A percentile compares a stretch with the other conserved stretches of the same genome.
Evolutionary conservation across 2,113 vertebrate genomes (phyloP).

Genomic region (Todiramphus saurophagus): DNA sequence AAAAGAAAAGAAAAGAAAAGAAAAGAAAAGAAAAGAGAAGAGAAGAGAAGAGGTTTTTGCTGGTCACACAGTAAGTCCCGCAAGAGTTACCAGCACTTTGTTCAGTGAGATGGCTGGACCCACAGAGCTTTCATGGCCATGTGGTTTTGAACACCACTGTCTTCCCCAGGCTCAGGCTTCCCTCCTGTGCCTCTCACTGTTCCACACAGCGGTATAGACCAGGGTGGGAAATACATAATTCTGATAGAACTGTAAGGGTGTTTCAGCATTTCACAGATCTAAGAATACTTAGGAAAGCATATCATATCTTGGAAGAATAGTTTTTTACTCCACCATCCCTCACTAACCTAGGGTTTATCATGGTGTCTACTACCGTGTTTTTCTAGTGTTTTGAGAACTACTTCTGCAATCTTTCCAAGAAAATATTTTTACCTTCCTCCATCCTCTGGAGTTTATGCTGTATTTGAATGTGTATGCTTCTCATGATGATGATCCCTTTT

Average conservation of each 20-base stretch:
- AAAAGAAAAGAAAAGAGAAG: neutral
- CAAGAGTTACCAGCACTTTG: neutral
- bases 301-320: neutral
- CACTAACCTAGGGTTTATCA: neutral
- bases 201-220: neutral
- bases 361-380: neutral
- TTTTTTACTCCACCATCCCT: neutral
- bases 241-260: neutral
- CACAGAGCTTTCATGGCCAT: neutral
- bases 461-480: neutral
- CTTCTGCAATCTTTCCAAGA: neutral
- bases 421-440: neutral
- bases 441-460: neutral
- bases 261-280: neutral
- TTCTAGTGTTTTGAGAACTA: neutral
- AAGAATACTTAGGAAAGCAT: neutral
- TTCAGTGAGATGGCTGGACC: neutral
- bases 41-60: neutral
- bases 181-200: neutral
- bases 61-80: neutral
- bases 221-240: neutral
- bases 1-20: neutral
- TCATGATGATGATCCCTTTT: neutral
- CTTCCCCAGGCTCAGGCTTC: neutral
- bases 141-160: neutral